phyloP scores from a whole-genome alignment of 2,888 invertebrate species.

The Dromius quadrimaculatus region DNA sequence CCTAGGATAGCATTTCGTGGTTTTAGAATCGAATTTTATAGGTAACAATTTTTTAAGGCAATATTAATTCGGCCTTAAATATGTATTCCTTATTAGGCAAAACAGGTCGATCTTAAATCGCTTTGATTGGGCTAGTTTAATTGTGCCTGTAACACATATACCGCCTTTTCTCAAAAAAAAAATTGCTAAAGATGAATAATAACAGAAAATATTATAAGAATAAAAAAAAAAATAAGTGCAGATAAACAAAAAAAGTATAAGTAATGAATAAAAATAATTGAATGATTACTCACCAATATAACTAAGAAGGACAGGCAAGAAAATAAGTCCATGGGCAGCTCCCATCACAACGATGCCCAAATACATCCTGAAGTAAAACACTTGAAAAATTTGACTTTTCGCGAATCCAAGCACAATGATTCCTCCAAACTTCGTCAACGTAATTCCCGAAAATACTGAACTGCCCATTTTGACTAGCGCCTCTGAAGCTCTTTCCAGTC shows the following conservation, averaged over 20 bases:
- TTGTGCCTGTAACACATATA: too few relatives aligned
- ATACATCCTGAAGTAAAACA: slow-evolving; percentile 98
- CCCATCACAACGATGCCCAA: slow-evolving; percentile 97
- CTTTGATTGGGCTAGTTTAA: too few relatives aligned
- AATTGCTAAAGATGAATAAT: not conserved
- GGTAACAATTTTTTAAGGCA: too few relatives aligned
- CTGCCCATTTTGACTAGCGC: slow-evolving; percentile 92
- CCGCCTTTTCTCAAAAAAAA: not conserved
- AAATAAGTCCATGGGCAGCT: slow-evolving; percentile 96
- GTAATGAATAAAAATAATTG: slow-evolving; percentile 33
- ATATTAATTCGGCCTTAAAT: too few relatives aligned
- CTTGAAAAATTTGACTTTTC: slow-evolving; percentile 96
- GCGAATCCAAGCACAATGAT: slow-evolving; percentile 97
- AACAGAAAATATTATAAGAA: not conserved
- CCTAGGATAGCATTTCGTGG: too few relatives aligned
- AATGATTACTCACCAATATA: slow-evolving; percentile 85
- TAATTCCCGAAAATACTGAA: slow-evolving; percentile 97
- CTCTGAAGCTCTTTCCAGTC: slow-evolving; percentile 83
- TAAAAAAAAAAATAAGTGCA: slow-evolving; percentile 43
- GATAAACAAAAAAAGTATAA: too few relatives aligned
- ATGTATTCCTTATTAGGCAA: too few relatives aligned
- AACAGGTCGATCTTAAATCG: too few relatives aligned
- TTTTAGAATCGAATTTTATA: too few relatives aligned
- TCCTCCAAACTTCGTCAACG: slow-evolving; percentile 97
- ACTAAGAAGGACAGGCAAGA: slow-evolving; percentile 96